These are phyloP conservation scores for Pseudomyrmex sp. DNA, from an alignment of 1,140 invertebrate species.

Conservation along the genomic window DNA sequence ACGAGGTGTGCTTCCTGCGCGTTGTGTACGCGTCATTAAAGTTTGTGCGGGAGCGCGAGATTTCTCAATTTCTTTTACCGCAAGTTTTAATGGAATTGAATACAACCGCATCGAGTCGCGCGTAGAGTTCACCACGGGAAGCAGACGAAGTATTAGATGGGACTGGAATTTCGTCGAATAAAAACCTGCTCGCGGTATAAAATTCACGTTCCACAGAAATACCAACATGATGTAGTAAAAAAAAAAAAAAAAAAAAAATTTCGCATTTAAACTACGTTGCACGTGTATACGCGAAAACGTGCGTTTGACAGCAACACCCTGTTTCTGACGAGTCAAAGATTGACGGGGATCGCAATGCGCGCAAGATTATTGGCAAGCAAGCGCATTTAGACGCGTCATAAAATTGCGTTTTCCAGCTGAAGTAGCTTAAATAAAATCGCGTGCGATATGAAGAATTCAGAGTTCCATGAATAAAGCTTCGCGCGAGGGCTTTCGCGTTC, in stretches of 20 bases:
- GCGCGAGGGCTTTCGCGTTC: no score
- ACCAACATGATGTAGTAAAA: no score
- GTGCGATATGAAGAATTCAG: background rate
- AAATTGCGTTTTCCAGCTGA: background rate
- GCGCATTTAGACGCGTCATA: background rate
- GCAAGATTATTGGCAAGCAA: conserved; percentile 16
- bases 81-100: conserved; percentile 47
- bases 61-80: conserved; percentile 29
- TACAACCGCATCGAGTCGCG: conserved; percentile 3
- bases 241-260: background rate
- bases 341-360: background rate
- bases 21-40: conserved; percentile 29
- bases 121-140: conserved; percentile 6
- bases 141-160: conserved; percentile 22
- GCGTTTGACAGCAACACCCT: conserved; percentile 10
- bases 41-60: background rate
- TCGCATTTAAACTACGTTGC: background rate
- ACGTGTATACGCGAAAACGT: conserved; percentile 2
- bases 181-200: background rate
- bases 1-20: background rate
- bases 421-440: background rate
- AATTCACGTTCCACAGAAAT: no score
- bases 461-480: conserved; percentile 6
- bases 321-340: background rate
- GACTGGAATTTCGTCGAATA: conserved; percentile 32